Base-by-base conservation (phyloP, 2,113 vertebrate genomes). In the Struthio camelus region DNA sequence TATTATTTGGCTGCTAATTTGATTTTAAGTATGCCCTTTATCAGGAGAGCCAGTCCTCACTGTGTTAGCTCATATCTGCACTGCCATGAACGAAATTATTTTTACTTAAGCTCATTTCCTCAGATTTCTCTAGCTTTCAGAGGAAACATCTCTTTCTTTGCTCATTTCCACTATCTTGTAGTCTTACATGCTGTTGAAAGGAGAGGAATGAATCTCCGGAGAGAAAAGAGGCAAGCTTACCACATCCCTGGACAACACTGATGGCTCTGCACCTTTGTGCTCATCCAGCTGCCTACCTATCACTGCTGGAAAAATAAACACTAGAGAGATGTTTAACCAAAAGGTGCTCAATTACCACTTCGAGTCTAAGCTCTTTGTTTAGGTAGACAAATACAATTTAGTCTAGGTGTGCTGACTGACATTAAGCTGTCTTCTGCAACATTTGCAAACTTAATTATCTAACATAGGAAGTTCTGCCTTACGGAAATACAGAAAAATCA, bases 371-470 rank as follows among this genome's bases (percentile, higher is more conserved):
- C 12, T 64, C 5, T 15, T 32, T 94, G 53, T 90, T 94, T 84
- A 94, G 67, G 91, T 64, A 89, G 51, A 95, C 34, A 83, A 89
- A 85, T 79, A 12, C 18, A 76, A 59, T 84, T 87, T 56, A 80
- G 76, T 40, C 69, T 82, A 61, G n/a, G 75, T 46, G 44, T 32
- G 14, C 11, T 92, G 59, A 95, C 40, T 95, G 90, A 87, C 23
- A 40, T 65, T 36, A 94, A 92, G 23, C 27, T 84, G 38, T 32
- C 42, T 95, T 91, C 86, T 66, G 53, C 90, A 96, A 80, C 14
- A 51, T 93, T 93, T 94, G n/a, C 10, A 83, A 65, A 87, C 54
- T 89, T 88, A 87, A 97, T 85, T 90, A 87, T 46, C 25, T 73
- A n/a, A 3, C 67, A 50, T 61, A 36, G 79, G 64, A 93, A 91